Conservation (phyloP, 2,888 invertebrate genomes). For the Microctonus brassicae region DNA sequence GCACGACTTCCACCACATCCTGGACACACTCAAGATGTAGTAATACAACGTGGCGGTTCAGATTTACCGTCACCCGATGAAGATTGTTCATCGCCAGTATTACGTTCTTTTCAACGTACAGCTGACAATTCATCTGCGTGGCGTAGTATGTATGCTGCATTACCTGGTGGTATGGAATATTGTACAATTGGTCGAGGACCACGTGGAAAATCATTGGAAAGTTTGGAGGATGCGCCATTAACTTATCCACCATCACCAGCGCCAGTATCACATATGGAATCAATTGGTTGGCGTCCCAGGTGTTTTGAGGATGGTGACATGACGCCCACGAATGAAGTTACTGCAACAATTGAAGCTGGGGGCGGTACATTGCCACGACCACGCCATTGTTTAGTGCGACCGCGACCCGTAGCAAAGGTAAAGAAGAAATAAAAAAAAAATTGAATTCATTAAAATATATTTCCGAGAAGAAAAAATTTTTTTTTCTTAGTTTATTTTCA, state of each 20-base stretch:
- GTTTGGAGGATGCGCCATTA: conserved; percentile 80
- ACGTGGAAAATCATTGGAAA: conserved; percentile 88
- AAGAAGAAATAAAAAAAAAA: conserved; percentile 4
- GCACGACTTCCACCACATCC: conserved; percentile 72
- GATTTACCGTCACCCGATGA: conserved; percentile 68
- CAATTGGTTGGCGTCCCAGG: conserved; percentile 76
- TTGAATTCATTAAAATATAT: neutral
- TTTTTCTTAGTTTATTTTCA: neutral
- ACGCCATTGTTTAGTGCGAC: conserved; percentile 80
- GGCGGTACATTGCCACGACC: conserved; percentile 91
- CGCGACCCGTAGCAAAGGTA: conserved; percentile 85
- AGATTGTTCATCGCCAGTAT: conserved; percentile 66
- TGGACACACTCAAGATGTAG: conserved; percentile 69
- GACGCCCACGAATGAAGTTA: conserved; percentile 86
- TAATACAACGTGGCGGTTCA: conserved; percentile 65
- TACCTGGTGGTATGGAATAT: conserved; percentile 61
- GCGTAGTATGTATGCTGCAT: conserved; percentile 67
- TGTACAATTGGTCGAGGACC: conserved; percentile 72
- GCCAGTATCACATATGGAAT: conserved; percentile 66
- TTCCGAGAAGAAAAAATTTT: neutral
- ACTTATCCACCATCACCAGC: conserved; percentile 66
- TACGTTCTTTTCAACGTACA: conserved; percentile 64
- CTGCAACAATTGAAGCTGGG: conserved; percentile 73
- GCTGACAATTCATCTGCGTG: conserved; percentile 55
- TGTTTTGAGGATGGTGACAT: conserved; percentile 92